Evolutionary conservation across 2,888 invertebrate genomes (phyloP).

Genomic region (Drosophila histrio): DNA sequence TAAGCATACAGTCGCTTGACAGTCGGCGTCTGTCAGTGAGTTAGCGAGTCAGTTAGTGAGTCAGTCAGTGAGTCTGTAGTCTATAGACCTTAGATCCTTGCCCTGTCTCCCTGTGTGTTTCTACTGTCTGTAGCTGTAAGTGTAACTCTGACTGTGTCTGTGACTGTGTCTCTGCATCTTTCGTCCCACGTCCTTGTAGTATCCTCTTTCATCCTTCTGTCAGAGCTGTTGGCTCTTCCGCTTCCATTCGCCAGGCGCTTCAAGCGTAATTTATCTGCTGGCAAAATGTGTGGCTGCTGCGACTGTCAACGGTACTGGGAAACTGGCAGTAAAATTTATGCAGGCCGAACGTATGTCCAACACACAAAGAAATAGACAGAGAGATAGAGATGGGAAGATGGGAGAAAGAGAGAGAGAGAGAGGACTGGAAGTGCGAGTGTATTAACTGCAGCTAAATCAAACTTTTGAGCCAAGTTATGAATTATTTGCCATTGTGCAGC

Average conservation of each 20-base stretch:
- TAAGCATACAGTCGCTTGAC: conserved; percentile 63
- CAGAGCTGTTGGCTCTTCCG: conserved; percentile 68
- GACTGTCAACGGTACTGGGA: conserved; percentile 46
- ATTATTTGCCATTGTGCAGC: conserved; percentile 77
- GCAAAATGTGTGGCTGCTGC: conserved; percentile 55
- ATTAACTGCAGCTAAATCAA: conserved; percentile 79
- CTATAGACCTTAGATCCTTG: conserved; percentile 30
- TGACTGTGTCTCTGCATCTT: not conserved
- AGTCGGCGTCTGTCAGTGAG: conserved; percentile 36
- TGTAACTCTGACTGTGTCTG: conserved; percentile 11
- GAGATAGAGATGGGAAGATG: not conserved
- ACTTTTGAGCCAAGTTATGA: conserved; percentile 76
- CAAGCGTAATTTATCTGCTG: conserved; percentile 74
- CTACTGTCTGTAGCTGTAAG: not conserved
- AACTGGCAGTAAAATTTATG: conserved; percentile 63
- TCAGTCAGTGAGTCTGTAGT: not conserved
- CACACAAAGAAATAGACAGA: conserved; percentile 6
- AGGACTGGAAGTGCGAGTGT: conserved; percentile 36
- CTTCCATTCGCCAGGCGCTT: conserved; percentile 56
- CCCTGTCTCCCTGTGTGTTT: not conserved
- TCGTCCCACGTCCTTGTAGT: not conserved
- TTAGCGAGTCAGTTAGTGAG: conserved; percentile 4
- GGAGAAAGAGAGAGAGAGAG: not conserved
- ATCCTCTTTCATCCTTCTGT: conserved; percentile 29
- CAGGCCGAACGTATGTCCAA: conserved; percentile 70